phyloP scores from a whole-genome alignment of 2,113 vertebrate genomes.

The Charina bottae region DNA sequence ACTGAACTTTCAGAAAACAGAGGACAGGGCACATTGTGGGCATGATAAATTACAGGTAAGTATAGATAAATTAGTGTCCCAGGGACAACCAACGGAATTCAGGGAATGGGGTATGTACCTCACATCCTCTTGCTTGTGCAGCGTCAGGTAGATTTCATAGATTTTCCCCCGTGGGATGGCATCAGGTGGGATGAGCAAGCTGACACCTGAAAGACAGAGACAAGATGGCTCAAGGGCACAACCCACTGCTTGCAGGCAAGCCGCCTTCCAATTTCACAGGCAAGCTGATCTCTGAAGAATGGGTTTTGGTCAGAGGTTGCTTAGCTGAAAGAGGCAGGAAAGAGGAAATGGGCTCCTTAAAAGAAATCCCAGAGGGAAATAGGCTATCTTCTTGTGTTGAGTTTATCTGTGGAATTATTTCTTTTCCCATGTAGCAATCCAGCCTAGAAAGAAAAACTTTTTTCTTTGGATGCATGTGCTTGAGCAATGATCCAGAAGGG shows the following conservation, averaged over 20 bases:
- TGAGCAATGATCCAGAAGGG: neutral
- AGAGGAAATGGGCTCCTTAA: neutral
- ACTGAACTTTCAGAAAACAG: neutral
- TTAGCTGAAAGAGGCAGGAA: neutral
- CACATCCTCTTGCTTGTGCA: conserved; percentile 96
- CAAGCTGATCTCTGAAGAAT: neutral
- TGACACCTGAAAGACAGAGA: conserved; percentile 83
- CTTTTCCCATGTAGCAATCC: neutral
- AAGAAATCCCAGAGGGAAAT: neutral
- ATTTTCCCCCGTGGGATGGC: conserved; percentile 98
- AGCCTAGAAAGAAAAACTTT: neutral
- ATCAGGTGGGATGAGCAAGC: conserved; percentile 96
- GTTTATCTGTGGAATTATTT: neutral
- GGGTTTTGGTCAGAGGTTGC: neutral
- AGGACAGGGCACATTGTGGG: neutral
- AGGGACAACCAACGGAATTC: neutral
- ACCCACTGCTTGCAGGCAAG: neutral
- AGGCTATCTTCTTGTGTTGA: neutral
- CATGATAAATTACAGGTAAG: neutral
- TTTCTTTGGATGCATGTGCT: too few species aligned
- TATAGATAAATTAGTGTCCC: neutral
- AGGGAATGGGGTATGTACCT: conserved; percentile 81
- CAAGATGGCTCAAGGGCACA: neutral
- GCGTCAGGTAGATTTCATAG: conserved; percentile 97
- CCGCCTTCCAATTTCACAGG: neutral